Percentiles rank a stretch among this genome's conserved stretches.
Conservation (phyloP, 2,888 invertebrate species). For the Drosophila anomalipes region DNA sequence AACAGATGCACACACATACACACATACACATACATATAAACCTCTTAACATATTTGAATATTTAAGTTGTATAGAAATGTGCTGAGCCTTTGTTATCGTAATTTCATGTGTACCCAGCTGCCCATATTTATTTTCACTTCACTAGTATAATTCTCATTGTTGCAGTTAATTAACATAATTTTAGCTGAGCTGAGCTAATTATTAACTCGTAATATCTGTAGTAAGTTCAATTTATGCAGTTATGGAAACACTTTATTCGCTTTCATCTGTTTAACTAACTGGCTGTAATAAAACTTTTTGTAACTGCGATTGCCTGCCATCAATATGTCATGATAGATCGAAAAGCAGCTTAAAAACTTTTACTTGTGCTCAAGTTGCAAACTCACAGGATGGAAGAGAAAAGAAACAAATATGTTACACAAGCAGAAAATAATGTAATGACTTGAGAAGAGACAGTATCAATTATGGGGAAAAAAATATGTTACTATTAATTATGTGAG, state of each 20-base stretch:
- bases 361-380: conserved; percentile 32
- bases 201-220: conserved; percentile 26
- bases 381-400: neutral
- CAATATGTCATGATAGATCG: conserved; percentile 50
- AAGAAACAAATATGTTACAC: neutral
- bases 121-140: conserved; percentile 30
- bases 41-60: conserved; percentile 70
- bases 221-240: conserved; percentile 8
- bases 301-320: conserved; percentile 36
- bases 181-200: conserved; percentile 16
- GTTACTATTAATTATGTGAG: neutral
- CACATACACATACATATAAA: neutral
- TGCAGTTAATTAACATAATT: conserved; percentile 51
- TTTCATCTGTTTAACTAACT: conserved; percentile 13
- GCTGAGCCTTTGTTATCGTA: conserved; percentile 27
- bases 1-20: neutral
- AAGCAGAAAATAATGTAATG: neutral
- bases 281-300: conserved; percentile 17
- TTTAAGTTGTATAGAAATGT: conserved; percentile 59
- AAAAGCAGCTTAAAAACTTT: conserved; percentile 66
- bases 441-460: neutral
- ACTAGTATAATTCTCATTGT: conserved; percentile 19
- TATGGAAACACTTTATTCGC: neutral
- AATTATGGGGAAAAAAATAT: neutral
- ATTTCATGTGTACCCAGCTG: conserved; percentile 23